Conservation (phyloP, 2,888 invertebrate species). For the Zootermopsis nevadensis region DNA sequence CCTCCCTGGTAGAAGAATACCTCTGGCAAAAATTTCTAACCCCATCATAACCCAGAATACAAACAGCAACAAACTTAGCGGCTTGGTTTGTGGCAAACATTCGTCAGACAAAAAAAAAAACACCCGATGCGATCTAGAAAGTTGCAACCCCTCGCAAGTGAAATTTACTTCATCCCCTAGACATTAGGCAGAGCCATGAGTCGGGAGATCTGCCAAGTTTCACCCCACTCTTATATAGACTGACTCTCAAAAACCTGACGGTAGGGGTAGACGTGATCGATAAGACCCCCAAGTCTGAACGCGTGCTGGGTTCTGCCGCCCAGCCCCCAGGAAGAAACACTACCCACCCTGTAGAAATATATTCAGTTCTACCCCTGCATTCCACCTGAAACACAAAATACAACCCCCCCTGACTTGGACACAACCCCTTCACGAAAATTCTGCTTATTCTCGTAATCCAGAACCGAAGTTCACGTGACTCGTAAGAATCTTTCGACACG, state of each 20-base stretch:
- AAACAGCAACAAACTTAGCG: too few species aligned
- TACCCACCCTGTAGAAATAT: background rate
- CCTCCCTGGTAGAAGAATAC: too few species aligned
- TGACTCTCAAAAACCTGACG: background rate
- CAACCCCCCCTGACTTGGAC: background rate
- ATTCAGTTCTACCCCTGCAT: background rate
- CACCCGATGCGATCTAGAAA: background rate
- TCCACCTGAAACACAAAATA: background rate
- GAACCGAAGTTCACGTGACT: too few species aligned
- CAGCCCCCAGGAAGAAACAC: constrained; percentile 2
- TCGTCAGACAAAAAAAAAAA: too few species aligned
- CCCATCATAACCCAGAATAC: too few species aligned
- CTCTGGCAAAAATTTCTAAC: too few species aligned
- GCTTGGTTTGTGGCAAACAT: too few species aligned
- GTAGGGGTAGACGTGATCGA: background rate
- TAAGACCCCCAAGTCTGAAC: background rate
- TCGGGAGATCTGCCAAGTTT: background rate
- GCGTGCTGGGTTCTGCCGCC: background rate
- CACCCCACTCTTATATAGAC: background rate
- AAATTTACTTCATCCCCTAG: background rate
- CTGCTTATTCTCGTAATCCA: background rate
- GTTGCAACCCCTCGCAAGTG: background rate
- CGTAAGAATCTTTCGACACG: too few species aligned
- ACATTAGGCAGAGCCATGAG: background rate
- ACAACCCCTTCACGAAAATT: background rate